Evolutionary conservation across 2,888 invertebrate genomes (phyloP).

Genomic region (Ametastegia equiseti): DNA sequence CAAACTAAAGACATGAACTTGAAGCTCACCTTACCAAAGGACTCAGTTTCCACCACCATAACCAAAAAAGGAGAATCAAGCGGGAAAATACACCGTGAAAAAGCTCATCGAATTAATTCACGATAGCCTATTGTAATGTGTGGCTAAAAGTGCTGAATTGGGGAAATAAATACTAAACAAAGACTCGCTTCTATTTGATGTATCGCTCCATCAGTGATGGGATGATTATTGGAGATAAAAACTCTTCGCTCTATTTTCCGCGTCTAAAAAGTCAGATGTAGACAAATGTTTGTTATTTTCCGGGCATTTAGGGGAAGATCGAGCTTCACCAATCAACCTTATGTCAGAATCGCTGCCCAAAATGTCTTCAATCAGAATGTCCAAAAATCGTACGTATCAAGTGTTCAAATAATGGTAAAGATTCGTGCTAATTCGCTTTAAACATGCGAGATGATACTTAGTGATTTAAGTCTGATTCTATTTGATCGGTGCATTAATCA

Average conservation of each 20-base stretch:
- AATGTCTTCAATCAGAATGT: too few species aligned
- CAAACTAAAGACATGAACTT: slow-evolving; percentile 52
- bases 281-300: too few species aligned
- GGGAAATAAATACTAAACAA: background rate
- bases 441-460: background rate
- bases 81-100: background rate
- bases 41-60: background rate
- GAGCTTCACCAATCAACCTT: too few species aligned
- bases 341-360: too few species aligned
- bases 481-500: background rate
- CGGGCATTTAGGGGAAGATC: too few species aligned
- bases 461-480: background rate
- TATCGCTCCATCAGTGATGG: too few species aligned
- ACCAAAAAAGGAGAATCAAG: background rate
- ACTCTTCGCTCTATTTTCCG: too few species aligned
- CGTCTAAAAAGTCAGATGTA: too few species aligned
- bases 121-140: background rate
- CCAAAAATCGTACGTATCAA: too few species aligned
- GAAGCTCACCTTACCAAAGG: slow-evolving; percentile 47
- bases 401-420: background rate
- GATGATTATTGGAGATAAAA: too few species aligned
- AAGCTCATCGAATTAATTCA: slow-evolving; percentile 1
- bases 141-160: background rate
- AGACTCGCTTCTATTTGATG: too few species aligned
- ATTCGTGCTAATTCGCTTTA: background rate